Conservation (phyloP, 2,888 invertebrate genomes). For the Nysson spinosus region DNA sequence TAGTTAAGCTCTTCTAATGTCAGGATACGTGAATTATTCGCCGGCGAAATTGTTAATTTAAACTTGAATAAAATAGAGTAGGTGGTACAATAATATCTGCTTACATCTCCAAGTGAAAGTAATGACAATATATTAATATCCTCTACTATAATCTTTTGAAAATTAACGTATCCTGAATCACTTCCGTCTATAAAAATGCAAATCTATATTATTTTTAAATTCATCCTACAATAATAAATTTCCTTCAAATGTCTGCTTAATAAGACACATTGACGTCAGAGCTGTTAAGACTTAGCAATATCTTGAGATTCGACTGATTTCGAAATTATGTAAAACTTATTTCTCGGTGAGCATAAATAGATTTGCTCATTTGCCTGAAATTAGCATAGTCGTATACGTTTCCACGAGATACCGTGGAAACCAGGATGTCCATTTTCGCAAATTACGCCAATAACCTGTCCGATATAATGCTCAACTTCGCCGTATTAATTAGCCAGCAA, state of each 20-base stretch:
- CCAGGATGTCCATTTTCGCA: conserved; percentile 24
- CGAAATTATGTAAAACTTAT: no score
- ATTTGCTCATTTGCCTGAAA: not conserved
- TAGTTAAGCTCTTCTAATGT: conserved; percentile 45
- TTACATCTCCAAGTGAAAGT: no score
- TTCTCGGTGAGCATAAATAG: not conserved
- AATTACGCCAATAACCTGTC: conserved; percentile 44
- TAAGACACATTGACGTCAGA: not conserved
- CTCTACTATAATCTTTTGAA: no score
- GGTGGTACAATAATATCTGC: not conserved
- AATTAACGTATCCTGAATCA: not conserved
- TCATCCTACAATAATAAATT: no score
- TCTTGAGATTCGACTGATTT: no score
- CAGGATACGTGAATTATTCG: conserved; percentile 34
- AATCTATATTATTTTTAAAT: no score
- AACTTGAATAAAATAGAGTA: not conserved
- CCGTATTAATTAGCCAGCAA: conserved; percentile 53
- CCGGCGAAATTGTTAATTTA: conserved; percentile 20
- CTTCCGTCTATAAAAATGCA: no score
- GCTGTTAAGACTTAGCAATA: no score
- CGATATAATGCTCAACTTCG: conserved; percentile 44
- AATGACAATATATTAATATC: no score
- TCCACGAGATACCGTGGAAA: not conserved
- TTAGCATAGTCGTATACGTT: not conserved
- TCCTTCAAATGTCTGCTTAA: not conserved